A percentile compares a stretch with the other conserved stretches of the same genome.
phyloP scores from a whole-genome alignment of 2,888 invertebrate genomes.

The Rosalia funebris region DNA sequence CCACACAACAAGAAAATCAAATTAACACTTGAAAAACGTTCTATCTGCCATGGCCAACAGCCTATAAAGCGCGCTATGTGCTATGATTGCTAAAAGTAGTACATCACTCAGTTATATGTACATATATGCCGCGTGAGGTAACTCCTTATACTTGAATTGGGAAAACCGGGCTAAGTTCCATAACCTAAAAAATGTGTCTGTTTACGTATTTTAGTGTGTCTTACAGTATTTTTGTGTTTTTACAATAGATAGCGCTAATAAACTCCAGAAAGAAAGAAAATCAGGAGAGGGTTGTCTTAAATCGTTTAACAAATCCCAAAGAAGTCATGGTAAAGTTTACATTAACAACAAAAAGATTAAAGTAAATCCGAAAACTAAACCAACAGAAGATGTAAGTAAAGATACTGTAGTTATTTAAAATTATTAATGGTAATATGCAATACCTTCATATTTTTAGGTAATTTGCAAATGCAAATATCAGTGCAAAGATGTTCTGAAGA shows the following conservation, averaged over 20 bases:
- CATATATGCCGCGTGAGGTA: neutral
- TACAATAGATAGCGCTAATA: neutral
- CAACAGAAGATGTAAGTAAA: constrained; percentile 1
- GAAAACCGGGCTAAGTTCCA: constrained; percentile 1
- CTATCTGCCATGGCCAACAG: neutral
- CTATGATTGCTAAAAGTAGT: constrained; percentile 2
- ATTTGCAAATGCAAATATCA: constrained; percentile 1
- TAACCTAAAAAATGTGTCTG: neutral
- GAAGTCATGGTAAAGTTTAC: neutral
- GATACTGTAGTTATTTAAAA: constrained; percentile 1
- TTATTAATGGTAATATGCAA: constrained; percentile 1
- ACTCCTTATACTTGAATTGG: neutral
- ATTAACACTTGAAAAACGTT: neutral
- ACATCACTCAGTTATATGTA: neutral
- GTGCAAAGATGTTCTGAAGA: neutral
- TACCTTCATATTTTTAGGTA: constrained; percentile 2
- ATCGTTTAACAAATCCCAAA: neutral
- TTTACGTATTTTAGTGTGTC: neutral
- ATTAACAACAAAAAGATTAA: constrained; percentile 2
- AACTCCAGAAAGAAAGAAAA: neutral
- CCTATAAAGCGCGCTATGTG: neutral
- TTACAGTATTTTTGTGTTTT: neutral
- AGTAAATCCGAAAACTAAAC: neutral
- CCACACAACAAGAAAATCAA: neutral
- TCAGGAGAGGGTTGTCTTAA: neutral